Percentiles rank a stretch among this genome's conserved stretches.
These are phyloP conservation scores for Stenodema calcarata DNA, from an alignment of 2,888 invertebrate genomes.

Conservation along the genomic window DNA sequence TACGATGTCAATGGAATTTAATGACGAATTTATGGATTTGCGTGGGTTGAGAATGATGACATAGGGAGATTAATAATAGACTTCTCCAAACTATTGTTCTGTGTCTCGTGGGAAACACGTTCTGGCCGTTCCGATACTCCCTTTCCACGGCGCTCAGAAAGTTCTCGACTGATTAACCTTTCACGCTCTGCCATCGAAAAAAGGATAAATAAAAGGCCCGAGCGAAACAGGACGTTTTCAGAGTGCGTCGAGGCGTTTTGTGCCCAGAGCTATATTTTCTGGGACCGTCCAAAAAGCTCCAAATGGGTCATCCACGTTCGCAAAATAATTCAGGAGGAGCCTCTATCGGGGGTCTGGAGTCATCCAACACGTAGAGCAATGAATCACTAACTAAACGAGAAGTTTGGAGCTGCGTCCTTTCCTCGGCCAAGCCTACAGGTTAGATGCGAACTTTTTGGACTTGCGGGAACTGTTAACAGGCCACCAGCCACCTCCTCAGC, in stretches of 20 bases:
- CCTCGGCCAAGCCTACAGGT: neutral
- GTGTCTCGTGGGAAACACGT: neutral
- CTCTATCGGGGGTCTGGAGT: constrained; percentile 14
- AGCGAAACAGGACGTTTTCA: neutral
- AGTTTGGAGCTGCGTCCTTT: neutral
- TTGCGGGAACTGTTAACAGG: neutral
- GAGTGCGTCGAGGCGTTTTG: neutral
- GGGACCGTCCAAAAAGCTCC: neutral
- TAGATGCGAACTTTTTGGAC: neutral
- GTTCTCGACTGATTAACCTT: neutral
- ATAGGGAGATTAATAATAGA: neutral
- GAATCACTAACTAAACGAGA: constrained; percentile 27
- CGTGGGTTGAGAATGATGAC: neutral
- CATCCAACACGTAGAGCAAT: constrained; percentile 25
- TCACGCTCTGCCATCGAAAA: neutral
- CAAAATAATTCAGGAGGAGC: constrained; percentile 21
- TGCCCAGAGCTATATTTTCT: neutral
- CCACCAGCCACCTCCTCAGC: too few species aligned
- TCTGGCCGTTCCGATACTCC: neutral
- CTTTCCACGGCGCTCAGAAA: neutral
- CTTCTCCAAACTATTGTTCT: neutral
- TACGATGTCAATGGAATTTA: neutral
- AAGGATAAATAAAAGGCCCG: neutral
- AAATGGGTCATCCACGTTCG: neutral
- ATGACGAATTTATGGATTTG: neutral